Conservation (phyloP, 2,888 invertebrate genomes). For the Helobdella robusta region DNA sequence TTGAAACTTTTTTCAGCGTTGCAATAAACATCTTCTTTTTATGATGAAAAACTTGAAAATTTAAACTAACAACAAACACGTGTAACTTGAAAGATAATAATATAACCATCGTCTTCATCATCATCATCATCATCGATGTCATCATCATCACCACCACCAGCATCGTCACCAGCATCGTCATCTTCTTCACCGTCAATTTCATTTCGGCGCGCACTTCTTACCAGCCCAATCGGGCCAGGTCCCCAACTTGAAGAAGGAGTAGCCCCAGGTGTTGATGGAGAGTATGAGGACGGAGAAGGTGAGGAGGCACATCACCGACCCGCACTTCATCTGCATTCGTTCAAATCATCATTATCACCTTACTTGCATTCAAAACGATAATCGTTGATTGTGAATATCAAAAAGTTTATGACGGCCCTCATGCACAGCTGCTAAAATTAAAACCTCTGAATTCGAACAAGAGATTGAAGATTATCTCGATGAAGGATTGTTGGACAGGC, state of each 20-base stretch:
- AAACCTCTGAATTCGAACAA: too few relatives aligned
- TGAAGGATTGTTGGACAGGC: too few relatives aligned
- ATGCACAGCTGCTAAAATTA: too few relatives aligned
- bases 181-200: constrained; percentile 6
- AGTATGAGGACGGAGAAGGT: constrained; percentile 24
- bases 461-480: too few relatives aligned
- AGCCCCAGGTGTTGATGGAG: constrained; percentile 30
- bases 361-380: too few relatives aligned
- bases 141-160: neutral
- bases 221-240: constrained; percentile 27
- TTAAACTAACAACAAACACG: too few relatives aligned
- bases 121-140: neutral
- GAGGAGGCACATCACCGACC: constrained; percentile 27
- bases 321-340: constrained; percentile 27
- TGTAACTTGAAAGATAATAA: too few relatives aligned
- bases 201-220: neutral
- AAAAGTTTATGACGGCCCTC: too few relatives aligned
- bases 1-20: too few relatives aligned
- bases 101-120: neutral
- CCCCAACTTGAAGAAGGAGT: constrained; percentile 28
- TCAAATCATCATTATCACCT: neutral
- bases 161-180: constrained; percentile 5
- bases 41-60: too few relatives aligned
- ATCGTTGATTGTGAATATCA: too few relatives aligned
- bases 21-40: too few relatives aligned